Conservation (phyloP, 1,140 invertebrate species). For the Drosophila eugracilis region DNA sequence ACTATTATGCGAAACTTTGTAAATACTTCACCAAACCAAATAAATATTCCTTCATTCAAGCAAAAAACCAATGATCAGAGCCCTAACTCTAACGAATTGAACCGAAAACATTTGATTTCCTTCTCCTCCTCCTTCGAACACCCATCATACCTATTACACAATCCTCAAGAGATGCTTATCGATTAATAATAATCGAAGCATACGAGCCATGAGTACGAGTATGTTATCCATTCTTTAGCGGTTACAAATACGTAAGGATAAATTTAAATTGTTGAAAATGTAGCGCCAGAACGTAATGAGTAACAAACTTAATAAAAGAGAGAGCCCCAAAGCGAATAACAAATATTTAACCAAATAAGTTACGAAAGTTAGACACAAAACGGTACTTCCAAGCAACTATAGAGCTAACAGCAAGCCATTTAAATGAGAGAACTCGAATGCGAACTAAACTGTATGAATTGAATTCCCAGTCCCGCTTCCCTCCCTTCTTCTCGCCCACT, state of each 20-base stretch:
- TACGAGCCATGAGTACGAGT: slow-evolving; percentile 45
- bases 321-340: slow-evolving; percentile 13
- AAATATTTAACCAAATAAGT: slow-evolving; percentile 61
- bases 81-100: slow-evolving; percentile 29
- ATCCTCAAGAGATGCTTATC: slow-evolving; percentile 27
- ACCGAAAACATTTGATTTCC: slow-evolving; percentile 13
- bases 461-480: slow-evolving; percentile 3
- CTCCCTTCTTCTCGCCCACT: too few species aligned
- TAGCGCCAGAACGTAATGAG: slow-evolving; percentile 59
- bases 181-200: slow-evolving; percentile 35
- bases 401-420: slow-evolving; percentile 70
- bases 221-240: slow-evolving; percentile 75
- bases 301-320: slow-evolving; percentile 44
- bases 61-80: slow-evolving; percentile 45
- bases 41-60: slow-evolving; percentile 77
- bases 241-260: slow-evolving; percentile 72
- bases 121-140: too few species aligned
- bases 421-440: slow-evolving; percentile 29
- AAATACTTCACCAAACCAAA: slow-evolving; percentile 69
- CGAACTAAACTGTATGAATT: slow-evolving; percentile 43
- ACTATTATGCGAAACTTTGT: slow-evolving; percentile 62
- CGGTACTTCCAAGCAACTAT: slow-evolving; percentile 82
- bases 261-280: slow-evolving; percentile 80
- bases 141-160: slow-evolving; percentile 9
- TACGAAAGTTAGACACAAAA: slow-evolving; percentile 74